Evolutionary conservation across 2,113 vertebrate genomes (phyloP).

Genomic region (Miniopterus natalensis): DNA sequence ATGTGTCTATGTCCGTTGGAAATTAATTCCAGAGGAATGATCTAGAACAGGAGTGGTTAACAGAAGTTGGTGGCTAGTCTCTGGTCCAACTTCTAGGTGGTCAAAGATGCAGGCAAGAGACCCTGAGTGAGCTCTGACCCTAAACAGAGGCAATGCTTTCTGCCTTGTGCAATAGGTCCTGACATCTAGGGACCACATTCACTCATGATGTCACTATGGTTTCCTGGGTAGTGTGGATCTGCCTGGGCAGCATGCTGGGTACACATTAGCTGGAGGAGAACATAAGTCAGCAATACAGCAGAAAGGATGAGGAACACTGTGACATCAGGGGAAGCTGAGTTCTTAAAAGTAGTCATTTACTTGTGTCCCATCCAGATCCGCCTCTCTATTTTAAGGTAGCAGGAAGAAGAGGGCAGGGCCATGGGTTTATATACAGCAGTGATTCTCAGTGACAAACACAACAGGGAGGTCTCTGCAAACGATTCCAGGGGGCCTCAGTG

Average conservation of each 20-base stretch:
- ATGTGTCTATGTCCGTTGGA: neutral
- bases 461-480: neutral
- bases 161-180: neutral
- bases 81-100: neutral
- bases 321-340: neutral
- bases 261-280: neutral
- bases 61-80: neutral
- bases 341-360: neutral
- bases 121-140: neutral
- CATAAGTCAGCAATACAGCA: neutral
- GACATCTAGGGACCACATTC: neutral
- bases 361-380: neutral
- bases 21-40: neutral
- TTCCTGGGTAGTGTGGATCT: neutral
- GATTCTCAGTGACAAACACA: neutral
- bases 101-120: neutral
- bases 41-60: neutral
- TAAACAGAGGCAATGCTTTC: neutral
- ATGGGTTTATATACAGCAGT: too few relatives aligned
- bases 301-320: neutral
- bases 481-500: neutral
- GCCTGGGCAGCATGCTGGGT: neutral
- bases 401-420: neutral
- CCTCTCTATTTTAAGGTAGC: neutral
- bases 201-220: neutral